These are phyloP conservation scores for Harpagifer antarcticus DNA, from an alignment of 2,797 vertebrate species.

Conservation along the genomic window DNA sequence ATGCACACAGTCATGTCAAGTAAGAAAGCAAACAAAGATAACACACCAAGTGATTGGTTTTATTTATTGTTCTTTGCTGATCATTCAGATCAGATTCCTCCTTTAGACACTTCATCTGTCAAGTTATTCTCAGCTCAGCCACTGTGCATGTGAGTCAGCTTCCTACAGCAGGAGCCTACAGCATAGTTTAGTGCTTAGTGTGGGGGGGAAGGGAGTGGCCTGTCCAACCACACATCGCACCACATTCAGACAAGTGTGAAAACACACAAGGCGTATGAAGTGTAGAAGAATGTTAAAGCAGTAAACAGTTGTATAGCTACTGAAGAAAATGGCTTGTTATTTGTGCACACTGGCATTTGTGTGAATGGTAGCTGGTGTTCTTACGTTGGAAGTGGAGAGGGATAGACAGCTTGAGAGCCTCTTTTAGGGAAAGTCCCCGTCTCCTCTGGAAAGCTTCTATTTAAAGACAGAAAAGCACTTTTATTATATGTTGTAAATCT, in stretches of 20 bases:
- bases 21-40: not conserved
- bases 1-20: not conserved
- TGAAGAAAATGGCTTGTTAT: constrained; percentile 1
- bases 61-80: constrained; percentile 21
- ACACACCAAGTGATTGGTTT: not conserved
- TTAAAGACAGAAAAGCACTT: constrained; percentile 42
- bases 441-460: constrained; percentile 48
- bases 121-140: constrained; percentile 32
- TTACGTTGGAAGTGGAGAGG: not conserved
- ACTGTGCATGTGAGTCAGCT: constrained; percentile 56
- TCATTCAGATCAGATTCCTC: constrained; percentile 15
- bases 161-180: constrained; percentile 11
- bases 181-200: constrained; percentile 47
- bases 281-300: not conserved
- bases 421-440: constrained; percentile 48
- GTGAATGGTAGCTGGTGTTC: constrained; percentile 31
- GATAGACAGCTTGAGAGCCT: constrained; percentile 11
- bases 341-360: constrained; percentile 24
- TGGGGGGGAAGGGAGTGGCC: constrained; percentile 49
- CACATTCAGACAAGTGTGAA: constrained; percentile 15
- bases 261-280: constrained; percentile 5
- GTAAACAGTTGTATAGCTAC: not conserved
- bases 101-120: constrained; percentile 13
- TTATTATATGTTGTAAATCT: constrained; percentile 18
- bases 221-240: constrained; percentile 25